Evolutionary conservation across 2,797 vertebrate genomes (phyloP), one percentile per base, ranked within the genome.

Genomic region (Arremon aurantiirostris): DNA sequence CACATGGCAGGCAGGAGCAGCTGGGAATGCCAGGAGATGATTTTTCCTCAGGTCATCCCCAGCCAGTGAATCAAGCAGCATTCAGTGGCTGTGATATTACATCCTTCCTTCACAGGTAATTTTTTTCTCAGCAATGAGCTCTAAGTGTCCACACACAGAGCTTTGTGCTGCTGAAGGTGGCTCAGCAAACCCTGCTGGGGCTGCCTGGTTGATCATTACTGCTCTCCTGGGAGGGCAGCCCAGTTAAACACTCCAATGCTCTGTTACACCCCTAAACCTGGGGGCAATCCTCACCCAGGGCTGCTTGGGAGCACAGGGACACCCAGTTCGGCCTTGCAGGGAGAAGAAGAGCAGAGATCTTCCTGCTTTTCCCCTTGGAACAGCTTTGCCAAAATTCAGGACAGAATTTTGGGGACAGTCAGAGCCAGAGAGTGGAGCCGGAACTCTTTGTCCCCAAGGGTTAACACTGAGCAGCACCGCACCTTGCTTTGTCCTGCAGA

Each of bases 121-220:
- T 55, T 82, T 82, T 53, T 57, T 11, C 39, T 42, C 63, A 63
- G 46, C 1, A 1, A 11, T n/a, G 17, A 65, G 15, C 55, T 12
- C 0, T 0, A 2, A 20, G 26, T 6, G 35, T 1, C 30, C 39
- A 3, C 64, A 22, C 34, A 9, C 12, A 1, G 9, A 55, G 65
- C 56, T 71, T 39, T 39, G 61, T 50, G 61, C 76, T 46, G 68
- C 37, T 12, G 34, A 10, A 59, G 34, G 83, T 11, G 68, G 41
- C 41, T 60, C 6, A 3, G 79, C 81, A 66, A 73, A 28, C 64
- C 0, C 41, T 11, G 26, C 50, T 47, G 35, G 73, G 34, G 44
- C 66, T 3, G 2, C 9, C 89, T 86, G 82, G 94, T 86, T 96
- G 65, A 93, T 94, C 79, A 90, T 96, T 93, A 69, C n/a, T 34